Evolutionary conservation across 2,113 vertebrate genomes (phyloP), one percentile per base, ranked within the genome.

Genomic region (Rhinolophus ferrumequinum): DNA sequence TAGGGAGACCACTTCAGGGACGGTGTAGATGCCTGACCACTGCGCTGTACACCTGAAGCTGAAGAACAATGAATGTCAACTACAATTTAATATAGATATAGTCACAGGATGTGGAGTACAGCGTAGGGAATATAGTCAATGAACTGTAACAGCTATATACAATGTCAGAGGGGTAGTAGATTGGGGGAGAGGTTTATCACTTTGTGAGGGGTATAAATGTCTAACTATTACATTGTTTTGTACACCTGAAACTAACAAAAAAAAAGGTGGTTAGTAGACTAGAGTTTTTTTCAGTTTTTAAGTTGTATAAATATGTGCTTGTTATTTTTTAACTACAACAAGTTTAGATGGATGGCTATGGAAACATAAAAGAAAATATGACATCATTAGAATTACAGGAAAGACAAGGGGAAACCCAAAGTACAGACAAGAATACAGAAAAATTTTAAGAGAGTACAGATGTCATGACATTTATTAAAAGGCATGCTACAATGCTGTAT

Each of bases 391-490:
- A 81, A 95, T 97, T 94, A 98, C 87, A 98, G 93, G 64, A 96
- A 72, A 96, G 96, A 96, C 81, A 97, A 98, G 33, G 69, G 87
- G 90, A 97, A 98, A 90, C 82, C 93, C 94, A 97, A 98, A 98
- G 97, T 91, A 98, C 79, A 98, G 97, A 99, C 91, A 97, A 99
- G 98, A 98, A 99, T 98, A 98, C 98, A 97, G 96, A 97, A 99
- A 98, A 98, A 98, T 82, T 94, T 97, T 97, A 98, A 95, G 97
- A 98, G 97, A 98, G 97, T 98, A 98, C 96, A 98, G 97, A 97
- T 98, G 98, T 98, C 98, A 99, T 98, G 97, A 99, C 98, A 98
- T 99, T 99, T 99, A 99, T 99, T 99, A 98, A 98, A 98, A 98
- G 97, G 98, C 98, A 99, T 98, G 98, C 98, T 99, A 99, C 98